Percentiles rank a stretch among this genome's conserved stretches.
Evolutionary conservation across 2,888 invertebrate genomes (phyloP).

Genomic region (Blastobasis adustella): DNA sequence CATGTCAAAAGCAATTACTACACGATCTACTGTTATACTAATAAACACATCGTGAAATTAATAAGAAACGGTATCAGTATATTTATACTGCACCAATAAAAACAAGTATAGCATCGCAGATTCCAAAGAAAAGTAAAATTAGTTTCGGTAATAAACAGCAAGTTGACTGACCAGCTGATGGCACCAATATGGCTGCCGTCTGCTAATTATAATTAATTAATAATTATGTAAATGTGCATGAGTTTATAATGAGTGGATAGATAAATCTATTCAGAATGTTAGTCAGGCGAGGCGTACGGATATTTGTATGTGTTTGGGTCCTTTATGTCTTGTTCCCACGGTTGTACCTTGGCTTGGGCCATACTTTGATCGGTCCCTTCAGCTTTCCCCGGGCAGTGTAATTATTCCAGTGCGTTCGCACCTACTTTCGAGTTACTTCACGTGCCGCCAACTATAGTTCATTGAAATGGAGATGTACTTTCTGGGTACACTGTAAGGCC

Average conservation of each 20-base stretch:
- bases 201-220: not conserved
- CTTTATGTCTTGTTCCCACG: not conserved
- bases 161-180: not conserved
- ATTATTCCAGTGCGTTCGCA: slow-evolving; percentile 1
- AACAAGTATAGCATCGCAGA: too few relatives aligned
- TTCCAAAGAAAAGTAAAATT: too few relatives aligned
- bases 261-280: not conserved
- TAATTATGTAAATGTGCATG: not conserved
- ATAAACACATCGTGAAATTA: too few relatives aligned
- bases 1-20: too few relatives aligned
- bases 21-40: too few relatives aligned
- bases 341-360: not conserved
- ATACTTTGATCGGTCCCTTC: not conserved
- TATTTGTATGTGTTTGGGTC: not conserved
- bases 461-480: too few relatives aligned
- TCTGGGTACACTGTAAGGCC: too few relatives aligned
- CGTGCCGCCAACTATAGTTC: too few relatives aligned
- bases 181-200: not conserved
- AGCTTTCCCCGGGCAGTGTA: not conserved
- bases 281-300: not conserved
- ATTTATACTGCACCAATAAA: too few relatives aligned
- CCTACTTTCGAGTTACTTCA: not conserved
- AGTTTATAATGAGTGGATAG: not conserved
- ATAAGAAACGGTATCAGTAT: too few relatives aligned
- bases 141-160: not conserved